Base-by-base conservation (phyloP, 2,797 vertebrate genomes). In the Sebastes kiyomatsui region DNA sequence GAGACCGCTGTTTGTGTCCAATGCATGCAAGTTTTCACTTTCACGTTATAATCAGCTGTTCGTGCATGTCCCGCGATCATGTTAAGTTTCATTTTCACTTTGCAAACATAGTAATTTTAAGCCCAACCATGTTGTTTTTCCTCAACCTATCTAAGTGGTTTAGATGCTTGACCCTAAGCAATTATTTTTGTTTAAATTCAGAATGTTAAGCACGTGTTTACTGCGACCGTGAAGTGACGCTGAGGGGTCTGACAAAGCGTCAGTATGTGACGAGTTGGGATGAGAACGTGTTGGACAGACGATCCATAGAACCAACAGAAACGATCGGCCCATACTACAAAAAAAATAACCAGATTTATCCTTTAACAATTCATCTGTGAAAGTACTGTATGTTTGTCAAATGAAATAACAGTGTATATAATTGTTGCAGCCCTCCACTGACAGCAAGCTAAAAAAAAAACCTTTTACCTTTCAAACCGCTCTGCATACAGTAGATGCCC, bases 401-500 rank as follows among this genome's bases (percentile, higher is more conserved):
- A 58, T 32, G n/a, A n/a, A 67, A 58, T 3, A 62, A 14, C 30
- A 70, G 13, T 60, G 46, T 68, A 33, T 68, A 70, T 73, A 13
- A 10, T 66, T 30, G 58, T 20, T 5, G 10, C 16, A 49, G 32
- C 25, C 22, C 5, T 35, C 25, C 5, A 14, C 30, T 61, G 61
- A 67, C 52, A 66, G 42, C 5, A 32, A 13, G 68, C 23, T 27
- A 56, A 76, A 74, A 42, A 72, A 9, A 42, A 42, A 68, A 7
- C n/a, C 11, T 79, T 42, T 60, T 72, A 12, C 2, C 2, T 12
- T 25, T 59, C 32, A 54, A 55, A 52, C 67, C 22, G 1, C 49
- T 80, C 73, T 61, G 71, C 81, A 58, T 61, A 60, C 27, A 55
- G 66, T 46, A 32, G 30, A 58, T 72, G 62, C 46, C 60, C 78